Evolutionary conservation across 2,888 invertebrate species (phyloP).

Genomic region (Torymus texanus): DNA sequence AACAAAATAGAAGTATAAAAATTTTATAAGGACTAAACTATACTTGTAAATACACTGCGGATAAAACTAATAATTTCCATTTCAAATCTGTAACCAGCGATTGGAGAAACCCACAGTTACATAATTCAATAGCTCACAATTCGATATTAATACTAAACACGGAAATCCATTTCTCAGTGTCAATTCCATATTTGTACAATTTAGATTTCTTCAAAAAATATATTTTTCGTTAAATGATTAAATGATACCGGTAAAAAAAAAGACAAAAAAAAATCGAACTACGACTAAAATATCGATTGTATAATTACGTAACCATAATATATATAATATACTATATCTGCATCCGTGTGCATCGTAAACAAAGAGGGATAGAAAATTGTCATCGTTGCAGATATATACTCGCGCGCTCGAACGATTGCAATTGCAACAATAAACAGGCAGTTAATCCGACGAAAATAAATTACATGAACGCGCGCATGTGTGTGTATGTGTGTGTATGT

Average conservation of each 20-base stretch:
- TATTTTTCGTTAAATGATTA: constrained; percentile 13
- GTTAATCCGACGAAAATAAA: background rate
- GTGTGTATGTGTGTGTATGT: too few relatives aligned
- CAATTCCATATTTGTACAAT: constrained; percentile 5
- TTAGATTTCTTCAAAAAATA: background rate
- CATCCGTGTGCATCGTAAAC: constrained; percentile 5
- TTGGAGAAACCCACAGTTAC: too few relatives aligned
- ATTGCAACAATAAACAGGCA: constrained; percentile 10
- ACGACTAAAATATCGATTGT: constrained; percentile 23
- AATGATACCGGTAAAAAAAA: constrained; percentile 28
- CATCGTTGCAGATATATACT: constrained; percentile 18
- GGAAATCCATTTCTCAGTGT: background rate
- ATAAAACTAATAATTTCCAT: too few relatives aligned
- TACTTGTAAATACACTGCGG: too few relatives aligned
- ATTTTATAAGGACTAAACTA: too few relatives aligned
- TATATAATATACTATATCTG: constrained; percentile 11
- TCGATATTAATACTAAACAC: too few relatives aligned
- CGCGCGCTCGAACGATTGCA: background rate
- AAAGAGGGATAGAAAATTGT: constrained; percentile 4
- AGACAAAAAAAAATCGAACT: background rate
- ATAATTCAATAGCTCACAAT: too few relatives aligned
- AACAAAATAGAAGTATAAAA: too few relatives aligned
- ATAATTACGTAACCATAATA: background rate
- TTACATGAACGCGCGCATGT: background rate
- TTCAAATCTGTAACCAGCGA: too few relatives aligned